Base-by-base conservation (phyloP, 2,113 vertebrate species). In the Aix galericulata region DNA sequence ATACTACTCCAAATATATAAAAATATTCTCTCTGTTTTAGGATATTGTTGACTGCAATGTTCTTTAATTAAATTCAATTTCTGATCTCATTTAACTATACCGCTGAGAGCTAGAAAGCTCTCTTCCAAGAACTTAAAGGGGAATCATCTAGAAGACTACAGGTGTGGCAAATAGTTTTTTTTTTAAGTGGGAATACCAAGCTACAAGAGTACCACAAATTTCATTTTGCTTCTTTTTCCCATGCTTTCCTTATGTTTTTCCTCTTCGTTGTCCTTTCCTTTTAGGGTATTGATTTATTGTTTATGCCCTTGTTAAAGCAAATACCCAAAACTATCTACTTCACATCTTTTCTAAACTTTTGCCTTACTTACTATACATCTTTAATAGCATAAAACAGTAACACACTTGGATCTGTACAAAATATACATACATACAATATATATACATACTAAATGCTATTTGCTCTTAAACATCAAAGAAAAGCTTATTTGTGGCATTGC, bases 21-120 rank as follows among this genome's bases (percentile, higher is more conserved):
- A 97, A 91, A 82, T 89, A 94, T 95, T 94, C 59, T 94, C 91
- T 92, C 55, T 48, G 74, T 86, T 94, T 86, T 93, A 91, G 50
- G 76, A 86, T 34, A 79, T 34, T 89, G 64, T 90, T 95, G 72
- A 89, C 79, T 93, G 87, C 52, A 69, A 87, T 6, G 11, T 58
- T 91, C 75, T 88, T 92, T 91, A 94, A 97, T 88, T 93, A 83
- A 91, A 91, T 92, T 88, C 85, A 83, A 59, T 80, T 96, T 95
- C 79, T 94, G 78, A 90, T 94, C 73, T 92, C 80, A 82, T 94
- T 96, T 96, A 82, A 94, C 53, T 84, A 73, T 56, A 75, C 42
- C 80, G 46, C 86, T 92, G 58, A 71, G 34, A 92, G 17, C 27
- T 66, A 40, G 22, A 66, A 92, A 87, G n/a, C 27, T 76, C 64